Evolutionary conservation across 2,113 vertebrate species (phyloP), one percentile per base, ranked within the genome.

Genomic region (Brachyhypopomus gauderio): DNA sequence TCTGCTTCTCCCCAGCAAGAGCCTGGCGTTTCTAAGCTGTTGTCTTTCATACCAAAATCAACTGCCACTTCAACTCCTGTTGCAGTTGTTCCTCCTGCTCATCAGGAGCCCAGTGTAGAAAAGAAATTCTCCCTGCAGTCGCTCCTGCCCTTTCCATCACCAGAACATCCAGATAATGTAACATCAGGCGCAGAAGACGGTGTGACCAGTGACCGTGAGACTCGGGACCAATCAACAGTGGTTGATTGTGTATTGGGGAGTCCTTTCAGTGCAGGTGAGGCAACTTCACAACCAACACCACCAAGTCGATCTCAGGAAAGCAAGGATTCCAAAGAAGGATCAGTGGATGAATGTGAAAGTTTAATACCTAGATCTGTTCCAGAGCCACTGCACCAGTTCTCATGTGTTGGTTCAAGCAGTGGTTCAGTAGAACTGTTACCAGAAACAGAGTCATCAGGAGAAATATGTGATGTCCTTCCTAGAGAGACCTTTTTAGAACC

Each of bases 221-320:
- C 66, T 20, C 89, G 87, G 23, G 89, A 78, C 62, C 74, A 94
- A 5, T 82, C 89, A 75, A 95, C 93, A 0, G 89, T 95, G 67
- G 89, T 97, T 74, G 95, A 94, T 79, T 95, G 96, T 17, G 89
- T 97, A 87, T 87, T 97, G 19, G 94, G 92, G 80, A 96, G 93
- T 87, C 93, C 96, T 81, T 87, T 97, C 82, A 92, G 90, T 83
- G 62, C 56, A 34, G 56, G 25, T 30, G 85, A 82, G 45, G 55
- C 77, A 52, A n/a, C 71, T 12, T 67, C 72, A 55, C 81, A 83
- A 19, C 55, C 84, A 56, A 60, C 5, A 27, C 72, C 58, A 7
- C 45, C 80, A 75, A 85, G 83, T 82, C 73, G 36, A 81, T 88
- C 87, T 36, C 82, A 84, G 67, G 82, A 27, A 77, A 86, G 75